These are phyloP conservation scores for Spilogale gracilis DNA, from an alignment of 2,113 vertebrate species.

Conservation along the genomic window DNA sequence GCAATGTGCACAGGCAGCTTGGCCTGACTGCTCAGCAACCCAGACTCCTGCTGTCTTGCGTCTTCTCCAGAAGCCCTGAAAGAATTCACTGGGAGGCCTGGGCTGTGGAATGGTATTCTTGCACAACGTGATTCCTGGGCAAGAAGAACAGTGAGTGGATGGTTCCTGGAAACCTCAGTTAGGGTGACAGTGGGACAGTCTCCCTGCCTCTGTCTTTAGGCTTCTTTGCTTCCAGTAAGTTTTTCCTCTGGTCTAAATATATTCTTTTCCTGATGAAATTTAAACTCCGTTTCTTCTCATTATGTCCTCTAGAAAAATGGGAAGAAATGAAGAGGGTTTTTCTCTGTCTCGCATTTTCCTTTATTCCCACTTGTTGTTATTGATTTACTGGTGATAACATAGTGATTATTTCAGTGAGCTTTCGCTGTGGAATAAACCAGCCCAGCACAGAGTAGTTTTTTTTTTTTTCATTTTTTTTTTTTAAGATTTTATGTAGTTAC, in stretches of 20 bases:
- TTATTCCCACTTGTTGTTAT: background rate
- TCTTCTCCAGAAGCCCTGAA: background rate
- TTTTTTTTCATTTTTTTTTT: background rate
- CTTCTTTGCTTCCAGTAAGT: background rate
- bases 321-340: background rate
- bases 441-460: background rate
- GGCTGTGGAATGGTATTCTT: background rate
- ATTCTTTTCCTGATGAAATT: background rate
- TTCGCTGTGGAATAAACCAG: background rate
- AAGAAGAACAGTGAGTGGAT: background rate
- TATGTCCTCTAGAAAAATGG: background rate
- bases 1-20: background rate
- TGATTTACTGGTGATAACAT: constrained; percentile 12
- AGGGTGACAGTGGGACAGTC: background rate
- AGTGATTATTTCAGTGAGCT: background rate
- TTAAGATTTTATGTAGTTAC: background rate
- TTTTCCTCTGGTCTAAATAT: background rate
- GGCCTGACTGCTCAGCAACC: background rate
- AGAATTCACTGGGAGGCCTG: background rate
- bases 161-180: background rate
- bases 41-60: background rate
- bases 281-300: background rate
- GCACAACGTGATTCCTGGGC: background rate
- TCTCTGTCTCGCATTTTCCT: background rate
- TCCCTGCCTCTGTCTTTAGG: background rate